phyloP scores from a whole-genome alignment of 2,797 vertebrate species.

The Rhinogobio ventralis region DNA sequence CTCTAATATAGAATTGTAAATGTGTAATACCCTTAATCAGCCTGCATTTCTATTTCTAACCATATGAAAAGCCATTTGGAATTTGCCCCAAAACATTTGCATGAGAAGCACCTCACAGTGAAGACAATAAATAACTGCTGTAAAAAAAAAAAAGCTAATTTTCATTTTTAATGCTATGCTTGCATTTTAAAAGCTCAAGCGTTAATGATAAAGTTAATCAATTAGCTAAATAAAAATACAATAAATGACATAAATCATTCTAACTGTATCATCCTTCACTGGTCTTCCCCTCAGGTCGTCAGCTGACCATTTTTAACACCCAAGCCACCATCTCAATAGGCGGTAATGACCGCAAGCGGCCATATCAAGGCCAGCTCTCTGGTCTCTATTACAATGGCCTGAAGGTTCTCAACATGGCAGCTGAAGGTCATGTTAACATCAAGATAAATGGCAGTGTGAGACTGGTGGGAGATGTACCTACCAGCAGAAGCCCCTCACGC shows the following conservation, averaged over 20 bases:
- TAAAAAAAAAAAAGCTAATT: background rate
- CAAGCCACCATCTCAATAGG: conserved; percentile 98
- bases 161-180: background rate
- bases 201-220: background rate
- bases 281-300: conserved; percentile 83
- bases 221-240: background rate
- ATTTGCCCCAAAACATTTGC: conserved; percentile 24
- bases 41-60: conserved; percentile 51
- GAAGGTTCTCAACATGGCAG: conserved; percentile 97
- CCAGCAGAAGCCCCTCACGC: conserved; percentile 84
- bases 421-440: conserved; percentile 92
- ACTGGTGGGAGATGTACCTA: conserved; percentile 93
- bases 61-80: conserved; percentile 6
- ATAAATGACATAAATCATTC: background rate
- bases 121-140: background rate
- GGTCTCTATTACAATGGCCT: conserved; percentile 98
- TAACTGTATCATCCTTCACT: conserved; percentile 12
- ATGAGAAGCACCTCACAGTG: conserved; percentile 21
- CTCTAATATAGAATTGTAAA: conserved; percentile 64
- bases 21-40: conserved; percentile 61
- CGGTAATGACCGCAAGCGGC: conserved; percentile 92
- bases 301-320: conserved; percentile 99
- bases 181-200: background rate
- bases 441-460: conserved; percentile 95
- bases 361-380: conserved; percentile 97